Percentiles rank a stretch among this genome's conserved stretches.
Evolutionary conservation across 2,888 invertebrate species (phyloP).

Genomic region (Malacosoma neustria): DNA sequence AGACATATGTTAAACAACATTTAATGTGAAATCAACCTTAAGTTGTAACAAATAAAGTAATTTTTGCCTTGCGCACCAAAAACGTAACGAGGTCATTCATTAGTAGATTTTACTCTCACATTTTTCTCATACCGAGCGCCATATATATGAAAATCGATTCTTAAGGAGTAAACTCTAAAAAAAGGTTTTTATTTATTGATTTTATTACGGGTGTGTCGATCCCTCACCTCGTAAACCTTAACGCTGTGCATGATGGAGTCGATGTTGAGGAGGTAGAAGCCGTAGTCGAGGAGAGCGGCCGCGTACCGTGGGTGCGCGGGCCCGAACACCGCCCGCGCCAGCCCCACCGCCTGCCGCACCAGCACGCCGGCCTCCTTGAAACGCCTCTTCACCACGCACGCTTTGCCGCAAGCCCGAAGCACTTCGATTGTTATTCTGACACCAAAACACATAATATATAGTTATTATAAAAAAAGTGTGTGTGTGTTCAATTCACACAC

Average conservation of each 20-base stretch:
- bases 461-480: too few relatives aligned
- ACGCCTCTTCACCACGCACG: conserved; percentile 91
- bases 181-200: too few relatives aligned
- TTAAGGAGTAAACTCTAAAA: too few relatives aligned
- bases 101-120: too few relatives aligned
- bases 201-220: background rate
- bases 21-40: too few relatives aligned
- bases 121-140: too few relatives aligned
- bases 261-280: conserved; percentile 91
- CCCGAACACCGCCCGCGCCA: conserved; percentile 78
- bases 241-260: conserved; percentile 91
- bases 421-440: conserved; percentile 84
- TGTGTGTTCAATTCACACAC: too few relatives aligned
- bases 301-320: conserved; percentile 87
- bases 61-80: too few relatives aligned
- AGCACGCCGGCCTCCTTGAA: conserved; percentile 88
- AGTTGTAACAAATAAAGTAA: too few relatives aligned
- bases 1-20: too few relatives aligned
- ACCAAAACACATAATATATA: background rate
- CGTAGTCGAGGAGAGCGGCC: conserved; percentile 90
- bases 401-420: conserved; percentile 89
- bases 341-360: conserved; percentile 86
- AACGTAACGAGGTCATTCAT: too few relatives aligned
- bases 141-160: too few relatives aligned
- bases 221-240: conserved; percentile 82